Evolutionary conservation across 2,113 vertebrate genomes (phyloP), one percentile per base, ranked within the genome.

Genomic region (Gila orcuttii): DNA sequence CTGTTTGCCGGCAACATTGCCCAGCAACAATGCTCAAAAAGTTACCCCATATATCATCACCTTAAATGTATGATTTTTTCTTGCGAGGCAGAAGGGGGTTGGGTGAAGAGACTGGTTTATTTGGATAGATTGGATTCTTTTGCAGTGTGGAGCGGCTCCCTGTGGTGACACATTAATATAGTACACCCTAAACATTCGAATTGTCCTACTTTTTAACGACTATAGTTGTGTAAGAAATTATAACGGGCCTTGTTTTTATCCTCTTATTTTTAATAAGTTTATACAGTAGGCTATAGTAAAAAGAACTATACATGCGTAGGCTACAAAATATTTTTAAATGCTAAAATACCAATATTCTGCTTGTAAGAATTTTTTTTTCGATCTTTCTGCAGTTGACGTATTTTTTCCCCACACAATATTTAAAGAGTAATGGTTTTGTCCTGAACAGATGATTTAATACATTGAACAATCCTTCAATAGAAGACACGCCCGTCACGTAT

Each of bases 101-200:
- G 52, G 52, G 19, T 55, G 52, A 55, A 55, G 17, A 55, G 50
- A 52, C 50, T 17, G 50, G 50, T 55, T 19, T 19, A 19, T 55
- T 55, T 55, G 52, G 17, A 55, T 55, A 55, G 6, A 55, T 19
- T 55, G 17, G 17, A 55, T 17, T 55, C 28, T 55, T n/a, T 13
- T 62, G 71, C 87, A 50, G 92, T 73, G 88, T 4, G 78, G 86
- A 5, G 90, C 91, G 93, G 79, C 93, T 80, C 85, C 93, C 81
- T 71, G 79, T 79, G 93, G 90, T 75, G 2, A 50, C 42, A 75
- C 12, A 75, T 50, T 28, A 50, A 50, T 47, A 50, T 28, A n/a
- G n/a, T n/a, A 47, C 12, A 68, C 2, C 9, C 33, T 11, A 73
- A 39, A 77, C 23, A 62, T 57, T 5, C 60, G 21, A 42, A 42